These are phyloP conservation scores for Hippopotamyrus pictus DNA, from an alignment of 2,797 vertebrate species.

Conservation along the genomic window DNA sequence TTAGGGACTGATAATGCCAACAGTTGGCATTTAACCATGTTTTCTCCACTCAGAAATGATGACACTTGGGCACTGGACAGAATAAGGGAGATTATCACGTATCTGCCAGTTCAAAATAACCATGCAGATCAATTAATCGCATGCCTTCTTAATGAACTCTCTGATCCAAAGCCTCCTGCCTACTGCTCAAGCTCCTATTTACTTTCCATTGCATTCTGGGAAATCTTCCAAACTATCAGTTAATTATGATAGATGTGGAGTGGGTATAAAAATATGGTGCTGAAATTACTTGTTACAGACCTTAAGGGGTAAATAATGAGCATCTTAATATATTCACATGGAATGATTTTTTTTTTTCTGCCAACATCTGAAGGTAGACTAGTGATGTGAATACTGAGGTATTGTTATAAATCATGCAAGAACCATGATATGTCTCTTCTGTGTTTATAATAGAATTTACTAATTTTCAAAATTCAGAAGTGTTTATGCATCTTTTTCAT, in stretches of 20 bases:
- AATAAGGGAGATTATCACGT: conserved; percentile 19
- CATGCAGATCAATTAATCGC: conserved; percentile 12
- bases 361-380: not conserved
- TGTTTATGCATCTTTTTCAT: not conserved
- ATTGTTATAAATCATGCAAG: not conserved
- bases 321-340: not conserved
- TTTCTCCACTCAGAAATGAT: conserved; percentile 21
- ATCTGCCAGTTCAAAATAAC: conserved; percentile 24
- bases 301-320: conserved; percentile 13
- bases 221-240: conserved; percentile 8
- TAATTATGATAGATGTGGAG: conserved; percentile 10
- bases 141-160: conserved; percentile 11
- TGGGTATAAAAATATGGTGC: conserved; percentile 13
- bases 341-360: not conserved
- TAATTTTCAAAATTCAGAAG: not conserved
- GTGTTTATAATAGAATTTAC: not conserved
- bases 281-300: not conserved
- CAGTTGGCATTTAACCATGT: conserved; percentile 22
- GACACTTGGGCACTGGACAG: conserved; percentile 19
- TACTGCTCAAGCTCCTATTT: conserved; percentile 3
- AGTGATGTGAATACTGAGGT: not conserved
- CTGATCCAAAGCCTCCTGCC: not conserved
- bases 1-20: conserved; percentile 22
- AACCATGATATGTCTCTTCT: not conserved
- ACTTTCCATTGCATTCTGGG: not conserved